These are phyloP conservation scores for Hemicentrotus pulcherrimus DNA, from an alignment of 35 echinoderm and acorn worm genomes.

Conservation along the genomic window DNA sequence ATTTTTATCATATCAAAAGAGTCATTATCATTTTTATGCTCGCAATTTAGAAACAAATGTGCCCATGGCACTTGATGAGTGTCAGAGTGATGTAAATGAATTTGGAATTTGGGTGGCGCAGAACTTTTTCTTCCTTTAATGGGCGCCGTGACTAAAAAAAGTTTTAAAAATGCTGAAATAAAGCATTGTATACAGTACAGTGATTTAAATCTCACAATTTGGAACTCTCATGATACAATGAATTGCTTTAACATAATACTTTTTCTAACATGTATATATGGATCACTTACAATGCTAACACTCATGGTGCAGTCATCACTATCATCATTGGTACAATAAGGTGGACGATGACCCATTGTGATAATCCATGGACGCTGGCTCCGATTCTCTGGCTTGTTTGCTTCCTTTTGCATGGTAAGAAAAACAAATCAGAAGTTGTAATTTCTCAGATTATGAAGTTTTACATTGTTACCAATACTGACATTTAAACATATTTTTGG, in stretches of 20 bases:
- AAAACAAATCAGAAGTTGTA: not conserved
- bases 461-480: too few relatives aligned
- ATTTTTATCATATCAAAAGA: too few relatives aligned
- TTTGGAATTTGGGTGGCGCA: too few relatives aligned
- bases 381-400: slow-evolving; percentile 73
- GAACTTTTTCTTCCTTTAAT: too few relatives aligned
- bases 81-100: too few relatives aligned
- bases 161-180: not conserved
- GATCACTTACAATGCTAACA: slow-evolving; percentile 59
- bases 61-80: too few relatives aligned
- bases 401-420: slow-evolving; percentile 59
- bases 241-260: not conserved
- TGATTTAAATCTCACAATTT: too few relatives aligned
- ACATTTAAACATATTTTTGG: too few relatives aligned
- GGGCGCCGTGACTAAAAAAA: too few relatives aligned
- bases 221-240: not conserved
- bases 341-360: slow-evolving; percentile 88
- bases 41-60: too few relatives aligned
- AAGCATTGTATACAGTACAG: not conserved
- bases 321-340: slow-evolving; percentile 83
- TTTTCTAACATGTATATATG: not conserved
- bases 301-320: slow-evolving; percentile 62
- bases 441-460: too few relatives aligned
- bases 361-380: slow-evolving; percentile 88
- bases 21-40: too few relatives aligned